phyloP scores from a whole-genome alignment of 2,888 invertebrate species.

The Drosophila anomelani region DNA sequence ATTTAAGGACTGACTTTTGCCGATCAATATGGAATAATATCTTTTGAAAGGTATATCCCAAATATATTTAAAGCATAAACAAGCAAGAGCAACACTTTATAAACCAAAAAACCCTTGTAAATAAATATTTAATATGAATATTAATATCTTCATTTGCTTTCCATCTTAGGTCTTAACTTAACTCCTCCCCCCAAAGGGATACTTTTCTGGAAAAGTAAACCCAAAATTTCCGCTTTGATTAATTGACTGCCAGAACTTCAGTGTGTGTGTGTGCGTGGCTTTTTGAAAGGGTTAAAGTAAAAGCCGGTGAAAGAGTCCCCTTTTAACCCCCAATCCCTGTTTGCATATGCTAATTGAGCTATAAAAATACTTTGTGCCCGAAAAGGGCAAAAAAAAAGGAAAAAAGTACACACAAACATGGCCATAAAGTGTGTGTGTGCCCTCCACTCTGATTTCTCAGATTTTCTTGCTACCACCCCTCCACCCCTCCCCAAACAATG shows the following conservation, averaged over 20 bases:
- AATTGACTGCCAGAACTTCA: slow-evolving; percentile 47
- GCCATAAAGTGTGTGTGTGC: slow-evolving; percentile 59
- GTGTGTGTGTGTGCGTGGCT: slow-evolving; percentile 13
- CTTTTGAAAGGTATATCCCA: no score
- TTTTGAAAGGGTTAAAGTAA: slow-evolving; percentile 35
- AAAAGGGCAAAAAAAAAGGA: slow-evolving; percentile 34
- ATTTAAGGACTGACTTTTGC: not conserved
- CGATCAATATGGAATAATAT: not conserved
- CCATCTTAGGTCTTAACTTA: not conserved
- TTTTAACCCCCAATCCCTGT: slow-evolving; percentile 20
- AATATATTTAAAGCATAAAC: not conserved
- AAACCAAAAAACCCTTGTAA: not conserved
- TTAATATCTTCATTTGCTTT: not conserved
- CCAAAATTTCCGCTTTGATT: slow-evolving; percentile 52
- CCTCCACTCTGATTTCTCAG: slow-evolving; percentile 37
- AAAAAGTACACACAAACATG: slow-evolving; percentile 59
- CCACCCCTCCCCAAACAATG: slow-evolving; percentile 16
- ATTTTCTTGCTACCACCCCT: slow-evolving; percentile 51
- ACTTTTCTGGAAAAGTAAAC: not conserved
- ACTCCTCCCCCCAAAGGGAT: not conserved
- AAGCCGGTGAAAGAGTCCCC: slow-evolving; percentile 7
- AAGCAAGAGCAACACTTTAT: not conserved
- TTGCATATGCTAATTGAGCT: slow-evolving; percentile 76
- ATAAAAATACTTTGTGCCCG: slow-evolving; percentile 75
- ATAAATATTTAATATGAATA: not conserved